A percentile compares a stretch with the other conserved stretches of the same genome.
Conservation (phyloP, 2,113 vertebrate species). For the Riparia riparia region DNA sequence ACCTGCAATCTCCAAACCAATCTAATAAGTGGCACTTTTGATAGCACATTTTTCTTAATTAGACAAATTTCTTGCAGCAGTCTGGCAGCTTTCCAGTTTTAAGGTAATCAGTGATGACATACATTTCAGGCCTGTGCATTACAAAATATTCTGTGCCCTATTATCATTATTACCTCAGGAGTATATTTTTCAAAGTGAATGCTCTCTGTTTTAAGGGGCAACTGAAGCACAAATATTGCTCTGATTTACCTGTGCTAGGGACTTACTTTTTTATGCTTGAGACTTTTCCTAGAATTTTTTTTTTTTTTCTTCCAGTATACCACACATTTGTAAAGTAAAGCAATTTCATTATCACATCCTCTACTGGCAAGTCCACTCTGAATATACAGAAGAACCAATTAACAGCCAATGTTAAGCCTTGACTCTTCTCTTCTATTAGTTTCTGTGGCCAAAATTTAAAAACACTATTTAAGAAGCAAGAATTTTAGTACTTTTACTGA, state of each 20-base stretch:
- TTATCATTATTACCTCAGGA: not conserved
- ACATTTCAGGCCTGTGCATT: not conserved
- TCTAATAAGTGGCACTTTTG: not conserved
- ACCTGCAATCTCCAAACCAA: not conserved
- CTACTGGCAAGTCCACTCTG: not conserved
- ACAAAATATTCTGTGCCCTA: not conserved
- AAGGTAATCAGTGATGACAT: not conserved
- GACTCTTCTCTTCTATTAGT: not conserved
- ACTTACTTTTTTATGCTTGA: not conserved
- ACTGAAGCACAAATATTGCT: conserved; percentile 17
- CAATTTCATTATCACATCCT: not conserved
- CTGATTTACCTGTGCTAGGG: not conserved
- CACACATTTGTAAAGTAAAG: not conserved
- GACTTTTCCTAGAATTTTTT: not conserved
- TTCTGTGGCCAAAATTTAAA: not conserved
- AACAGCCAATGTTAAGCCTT: not conserved
- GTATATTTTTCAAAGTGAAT: not conserved
- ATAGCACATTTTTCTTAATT: not conserved
- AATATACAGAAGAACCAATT: not conserved
- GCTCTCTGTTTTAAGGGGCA: not conserved
- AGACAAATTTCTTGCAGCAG: not conserved
- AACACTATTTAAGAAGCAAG: not conserved
- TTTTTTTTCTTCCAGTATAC: not conserved
- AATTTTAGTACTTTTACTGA: not conserved
- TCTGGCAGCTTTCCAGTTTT: not conserved